These are phyloP conservation scores for Chymomyza amoena DNA, from an alignment of 2,888 invertebrate species.

Conservation along the genomic window DNA sequence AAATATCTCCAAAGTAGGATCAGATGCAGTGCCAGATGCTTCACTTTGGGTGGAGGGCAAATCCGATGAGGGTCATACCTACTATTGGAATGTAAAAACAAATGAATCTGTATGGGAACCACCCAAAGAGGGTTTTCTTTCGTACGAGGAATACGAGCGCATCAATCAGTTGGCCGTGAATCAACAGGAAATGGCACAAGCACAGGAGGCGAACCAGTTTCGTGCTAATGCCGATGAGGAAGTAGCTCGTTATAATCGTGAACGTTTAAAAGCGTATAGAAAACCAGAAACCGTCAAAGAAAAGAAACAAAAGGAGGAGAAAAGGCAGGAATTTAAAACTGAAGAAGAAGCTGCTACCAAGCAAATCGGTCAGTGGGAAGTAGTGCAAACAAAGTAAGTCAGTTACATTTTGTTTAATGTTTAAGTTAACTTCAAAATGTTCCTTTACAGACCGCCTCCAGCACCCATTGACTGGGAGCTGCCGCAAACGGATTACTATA, in stretches of 20 bases:
- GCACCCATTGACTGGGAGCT: constrained; percentile 84
- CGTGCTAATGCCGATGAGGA: constrained; percentile 79
- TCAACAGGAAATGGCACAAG: constrained; percentile 79
- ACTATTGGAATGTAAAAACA: constrained; percentile 92
- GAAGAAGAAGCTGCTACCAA: constrained; percentile 80
- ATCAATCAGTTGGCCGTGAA: constrained; percentile 80
- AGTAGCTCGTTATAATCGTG: constrained; percentile 78
- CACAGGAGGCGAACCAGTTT: constrained; percentile 78
- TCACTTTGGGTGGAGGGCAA: constrained; percentile 89
- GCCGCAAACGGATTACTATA: constrained; percentile 80
- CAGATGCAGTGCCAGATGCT: constrained; percentile 68
- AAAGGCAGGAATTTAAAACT: constrained; percentile 80
- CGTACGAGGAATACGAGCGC: constrained; percentile 83
- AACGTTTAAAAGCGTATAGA: constrained; percentile 72
- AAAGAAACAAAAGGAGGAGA: constrained; percentile 73
- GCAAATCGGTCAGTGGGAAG: constrained; percentile 89
- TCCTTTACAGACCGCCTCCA: constrained; percentile 52
- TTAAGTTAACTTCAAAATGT: not conserved
- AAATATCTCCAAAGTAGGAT: constrained; percentile 63
- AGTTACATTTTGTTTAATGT: not conserved
- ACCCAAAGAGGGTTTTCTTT: constrained; percentile 86
- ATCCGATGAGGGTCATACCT: constrained; percentile 87
- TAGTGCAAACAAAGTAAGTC: constrained; percentile 83
- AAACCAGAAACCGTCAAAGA: constrained; percentile 68
- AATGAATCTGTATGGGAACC: constrained; percentile 89